These are phyloP conservation scores for Pollicipes pollicipes DNA, from an alignment of 1,140 invertebrate species.

Conservation along the genomic window DNA sequence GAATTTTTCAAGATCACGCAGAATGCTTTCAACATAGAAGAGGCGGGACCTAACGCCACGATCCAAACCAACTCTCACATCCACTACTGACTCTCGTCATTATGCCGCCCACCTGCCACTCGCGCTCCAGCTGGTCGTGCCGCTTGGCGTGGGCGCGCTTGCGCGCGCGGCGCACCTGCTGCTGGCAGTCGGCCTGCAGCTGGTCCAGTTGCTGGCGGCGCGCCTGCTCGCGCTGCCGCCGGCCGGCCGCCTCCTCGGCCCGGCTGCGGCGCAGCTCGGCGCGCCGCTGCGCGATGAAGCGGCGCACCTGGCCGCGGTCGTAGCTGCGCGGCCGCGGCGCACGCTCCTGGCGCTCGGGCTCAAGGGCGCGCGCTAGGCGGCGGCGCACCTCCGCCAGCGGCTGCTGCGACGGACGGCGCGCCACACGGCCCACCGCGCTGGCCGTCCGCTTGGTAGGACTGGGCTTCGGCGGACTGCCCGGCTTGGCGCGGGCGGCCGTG, in stretches of 20 bases:
- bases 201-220: not conserved
- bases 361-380: not conserved
- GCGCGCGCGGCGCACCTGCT: not conserved
- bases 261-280: not conserved
- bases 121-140: not conserved
- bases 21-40: too few relatives aligned
- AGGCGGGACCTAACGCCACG: too few relatives aligned
- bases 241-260: not conserved
- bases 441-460: too few relatives aligned
- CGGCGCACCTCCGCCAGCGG: not conserved
- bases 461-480: too few relatives aligned
- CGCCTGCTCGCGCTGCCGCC: not conserved
- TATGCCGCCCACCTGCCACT: not conserved
- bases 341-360: not conserved
- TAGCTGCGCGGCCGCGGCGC: slow-evolving; percentile 6
- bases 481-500: not conserved
- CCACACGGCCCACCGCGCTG: too few relatives aligned
- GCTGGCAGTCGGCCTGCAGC: not conserved
- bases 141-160: not conserved
- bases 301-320: slow-evolving; percentile 12
- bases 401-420: not conserved
- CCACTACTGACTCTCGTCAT: too few relatives aligned
- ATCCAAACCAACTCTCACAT: too few relatives aligned
- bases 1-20: too few relatives aligned
- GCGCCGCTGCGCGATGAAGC: slow-evolving; percentile 7